phyloP scores from a whole-genome alignment of 53 echinoderm and acorn worm genomes.

The Henricia sp. region DNA sequence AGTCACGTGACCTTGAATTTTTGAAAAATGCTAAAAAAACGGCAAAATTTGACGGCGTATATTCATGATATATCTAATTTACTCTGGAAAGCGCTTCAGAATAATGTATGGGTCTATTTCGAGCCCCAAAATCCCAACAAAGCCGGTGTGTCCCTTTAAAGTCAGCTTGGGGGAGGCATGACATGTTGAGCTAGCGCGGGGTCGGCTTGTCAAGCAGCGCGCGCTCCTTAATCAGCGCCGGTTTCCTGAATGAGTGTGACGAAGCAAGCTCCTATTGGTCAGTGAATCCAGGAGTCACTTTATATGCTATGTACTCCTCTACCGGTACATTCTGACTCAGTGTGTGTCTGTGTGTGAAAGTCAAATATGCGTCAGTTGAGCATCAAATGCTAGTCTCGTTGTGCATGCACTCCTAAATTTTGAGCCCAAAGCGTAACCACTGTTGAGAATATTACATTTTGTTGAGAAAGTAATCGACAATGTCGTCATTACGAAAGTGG shows the following conservation, averaged over 20 bases:
- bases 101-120: no score
- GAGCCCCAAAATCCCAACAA: slow-evolving; percentile 37
- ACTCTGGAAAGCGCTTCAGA: no score
- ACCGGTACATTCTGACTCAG: slow-evolving; percentile 46
- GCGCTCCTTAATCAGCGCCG: slow-evolving; percentile 34
- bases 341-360: no score
- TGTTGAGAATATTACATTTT: not conserved
- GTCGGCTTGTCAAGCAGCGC: slow-evolving; percentile 56
- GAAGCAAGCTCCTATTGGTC: slow-evolving; percentile 43
- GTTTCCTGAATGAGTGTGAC: slow-evolving; percentile 50
- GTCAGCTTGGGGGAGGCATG: not conserved
- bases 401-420: no score
- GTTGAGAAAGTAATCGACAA: not conserved
- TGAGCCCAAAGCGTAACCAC: no score
- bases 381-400: no score
- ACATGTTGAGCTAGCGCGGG: slow-evolving; percentile 1
- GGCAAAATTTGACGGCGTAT: no score
- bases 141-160: not conserved
- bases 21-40: no score
- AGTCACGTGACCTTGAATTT: no score
- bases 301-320: not conserved
- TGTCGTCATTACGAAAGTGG: slow-evolving; percentile 27
- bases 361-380: no score
- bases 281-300: slow-evolving; percentile 9
- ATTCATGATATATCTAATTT: no score